Conservation (phyloP, 2,113 vertebrate genomes). For the Ctenodactylus gundi region DNA sequence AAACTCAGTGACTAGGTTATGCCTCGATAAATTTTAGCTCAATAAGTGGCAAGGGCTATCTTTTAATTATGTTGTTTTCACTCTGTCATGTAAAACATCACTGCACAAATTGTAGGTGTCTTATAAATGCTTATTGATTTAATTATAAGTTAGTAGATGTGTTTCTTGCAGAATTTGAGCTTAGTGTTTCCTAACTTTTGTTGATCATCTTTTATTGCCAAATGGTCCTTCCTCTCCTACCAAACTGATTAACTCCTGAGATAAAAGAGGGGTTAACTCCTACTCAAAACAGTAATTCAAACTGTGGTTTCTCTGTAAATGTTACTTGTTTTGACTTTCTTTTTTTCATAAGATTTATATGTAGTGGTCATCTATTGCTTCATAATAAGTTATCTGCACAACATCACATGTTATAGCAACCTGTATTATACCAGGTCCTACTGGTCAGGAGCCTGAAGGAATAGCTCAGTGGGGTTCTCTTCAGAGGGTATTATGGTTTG, state of each 20-base stretch:
- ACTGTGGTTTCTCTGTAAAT: not conserved
- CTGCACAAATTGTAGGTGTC: constrained; percentile 12
- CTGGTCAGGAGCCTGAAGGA: not conserved
- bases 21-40: constrained; percentile 8
- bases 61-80: constrained; percentile 59
- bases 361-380: not conserved
- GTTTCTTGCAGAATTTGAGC: constrained; percentile 18
- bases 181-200: constrained; percentile 30
- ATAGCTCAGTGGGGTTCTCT: not conserved
- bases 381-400: not conserved
- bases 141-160: constrained; percentile 10
- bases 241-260: not conserved
- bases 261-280: not conserved
- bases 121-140: constrained; percentile 43
- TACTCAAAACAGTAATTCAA: not conserved
- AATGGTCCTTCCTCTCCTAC: not conserved
- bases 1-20: constrained; percentile 47
- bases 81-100: constrained; percentile 38
- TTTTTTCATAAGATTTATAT: not conserved
- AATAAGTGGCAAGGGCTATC: not conserved
- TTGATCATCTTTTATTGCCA: not conserved
- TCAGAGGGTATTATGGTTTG: too few species aligned
- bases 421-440: not conserved
- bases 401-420: not conserved
- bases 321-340: not conserved